phyloP scores from a whole-genome alignment of 1,140 invertebrate genomes.

The Calliphora vicina region DNA sequence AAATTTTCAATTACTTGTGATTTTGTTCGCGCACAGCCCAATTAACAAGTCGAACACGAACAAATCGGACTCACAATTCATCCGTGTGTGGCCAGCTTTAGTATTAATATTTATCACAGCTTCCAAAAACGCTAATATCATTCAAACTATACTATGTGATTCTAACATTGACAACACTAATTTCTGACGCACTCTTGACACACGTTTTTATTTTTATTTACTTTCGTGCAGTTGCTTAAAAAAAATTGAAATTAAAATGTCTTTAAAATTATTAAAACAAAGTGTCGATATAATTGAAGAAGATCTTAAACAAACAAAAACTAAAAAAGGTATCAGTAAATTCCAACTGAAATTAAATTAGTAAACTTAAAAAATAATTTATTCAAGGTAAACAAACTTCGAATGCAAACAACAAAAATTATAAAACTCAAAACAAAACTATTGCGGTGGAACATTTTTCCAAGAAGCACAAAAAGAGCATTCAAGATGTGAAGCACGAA shows the following conservation, averaged over 20 bases:
- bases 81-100: too few species aligned
- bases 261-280: slow-evolving; percentile 38
- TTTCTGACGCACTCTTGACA: too few species aligned
- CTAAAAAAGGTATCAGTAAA: neutral
- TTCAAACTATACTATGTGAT: too few species aligned
- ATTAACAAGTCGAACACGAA: too few species aligned
- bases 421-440: neutral
- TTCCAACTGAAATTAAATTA: neutral
- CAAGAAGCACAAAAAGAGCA: slow-evolving; percentile 13
- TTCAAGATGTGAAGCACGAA: slow-evolving; percentile 30
- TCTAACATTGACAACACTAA: too few species aligned
- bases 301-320: neutral
- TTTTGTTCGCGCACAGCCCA: too few species aligned
- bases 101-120: too few species aligned
- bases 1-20: too few species aligned
- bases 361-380: neutral
- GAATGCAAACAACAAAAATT: neutral
- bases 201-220: too few species aligned
- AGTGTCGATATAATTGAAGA: slow-evolving; percentile 40
- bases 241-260: slow-evolving; percentile 29
- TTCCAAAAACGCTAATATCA: neutral
- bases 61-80: too few species aligned
- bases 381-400: neutral
- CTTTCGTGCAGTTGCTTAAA: neutral
- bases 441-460: neutral